Conservation (phyloP, 2,113 vertebrate genomes). For the Gambusia holbrooki region DNA sequence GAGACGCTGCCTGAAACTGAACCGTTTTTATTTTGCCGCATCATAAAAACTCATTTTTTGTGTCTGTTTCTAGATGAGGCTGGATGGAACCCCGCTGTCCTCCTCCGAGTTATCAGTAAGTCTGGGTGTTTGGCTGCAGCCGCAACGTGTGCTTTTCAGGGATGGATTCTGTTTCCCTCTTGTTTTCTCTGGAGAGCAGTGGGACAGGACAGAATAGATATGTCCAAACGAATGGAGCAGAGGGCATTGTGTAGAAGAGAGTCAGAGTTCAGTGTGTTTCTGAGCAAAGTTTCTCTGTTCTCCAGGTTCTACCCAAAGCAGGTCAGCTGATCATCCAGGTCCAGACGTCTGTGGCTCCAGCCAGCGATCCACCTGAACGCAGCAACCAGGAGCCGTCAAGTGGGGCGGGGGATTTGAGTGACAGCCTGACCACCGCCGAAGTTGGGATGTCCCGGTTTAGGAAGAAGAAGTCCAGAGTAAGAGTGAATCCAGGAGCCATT, state of each 20-base stretch:
- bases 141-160: too few species aligned
- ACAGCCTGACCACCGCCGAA: slow-evolving; percentile 83
- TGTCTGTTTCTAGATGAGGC: slow-evolving; percentile 81
- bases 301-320: slow-evolving; percentile 80
- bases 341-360: slow-evolving; percentile 60
- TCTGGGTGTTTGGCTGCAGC: slow-evolving; percentile 10
- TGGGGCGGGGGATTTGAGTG: slow-evolving; percentile 86
- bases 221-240: too few species aligned
- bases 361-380: slow-evolving; percentile 63
- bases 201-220: too few species aligned
- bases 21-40: background rate
- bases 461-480: slow-evolving; percentile 85
- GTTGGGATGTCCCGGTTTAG: slow-evolving; percentile 44
- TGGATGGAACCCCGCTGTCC: slow-evolving; percentile 85
- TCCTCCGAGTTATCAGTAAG: slow-evolving; percentile 87
- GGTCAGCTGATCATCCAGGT: slow-evolving; percentile 67
- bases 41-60: background rate
- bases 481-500: background rate
- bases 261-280: too few species aligned
- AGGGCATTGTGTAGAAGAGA: background rate
- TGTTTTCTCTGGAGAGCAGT: too few species aligned
- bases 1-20: slow-evolving; percentile 64
- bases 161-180: too few species aligned
- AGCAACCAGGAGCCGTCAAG: slow-evolving; percentile 83
- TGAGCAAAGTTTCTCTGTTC: background rate